These are phyloP conservation scores for Vireo griseus DNA, from an alignment of 2,797 vertebrate species.

Conservation along the genomic window DNA sequence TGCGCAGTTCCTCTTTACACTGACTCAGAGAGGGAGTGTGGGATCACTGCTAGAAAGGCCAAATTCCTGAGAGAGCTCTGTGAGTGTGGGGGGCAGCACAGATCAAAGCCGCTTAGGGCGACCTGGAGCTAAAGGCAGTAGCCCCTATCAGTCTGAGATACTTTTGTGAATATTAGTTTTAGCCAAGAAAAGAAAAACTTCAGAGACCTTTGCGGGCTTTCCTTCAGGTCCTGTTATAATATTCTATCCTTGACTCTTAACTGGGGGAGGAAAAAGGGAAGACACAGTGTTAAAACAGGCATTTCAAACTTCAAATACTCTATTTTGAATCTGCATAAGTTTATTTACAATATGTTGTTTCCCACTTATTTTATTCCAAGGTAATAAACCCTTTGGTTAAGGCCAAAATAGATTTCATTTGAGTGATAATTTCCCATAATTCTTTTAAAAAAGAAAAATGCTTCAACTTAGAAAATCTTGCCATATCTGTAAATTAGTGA, in stretches of 20 bases:
- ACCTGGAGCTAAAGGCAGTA: neutral
- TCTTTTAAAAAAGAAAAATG: neutral
- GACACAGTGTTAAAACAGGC: neutral
- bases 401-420: neutral
- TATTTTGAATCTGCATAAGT: neutral
- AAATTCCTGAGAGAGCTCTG: too few species aligned
- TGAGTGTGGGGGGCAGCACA: neutral
- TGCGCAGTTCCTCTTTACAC: fast-evolving
- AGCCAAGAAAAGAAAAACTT: neutral
- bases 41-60: neutral
- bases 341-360: neutral
- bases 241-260: neutral
- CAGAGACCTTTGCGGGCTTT: neutral
- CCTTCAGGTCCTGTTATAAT: neutral
- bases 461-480: neutral
- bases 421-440: neutral
- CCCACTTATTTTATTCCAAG: neutral
- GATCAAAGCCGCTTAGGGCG: neutral
- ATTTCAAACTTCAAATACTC: neutral
- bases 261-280: neutral
- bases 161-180: neutral
- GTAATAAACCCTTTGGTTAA: neutral
- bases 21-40: too few species aligned
- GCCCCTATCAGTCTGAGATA: neutral
- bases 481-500: neutral